A percentile compares a stretch with the other conserved stretches of the same genome.
Evolutionary conservation across 2,797 vertebrate species (phyloP).

Genomic region (Sebastes itinus): DNA sequence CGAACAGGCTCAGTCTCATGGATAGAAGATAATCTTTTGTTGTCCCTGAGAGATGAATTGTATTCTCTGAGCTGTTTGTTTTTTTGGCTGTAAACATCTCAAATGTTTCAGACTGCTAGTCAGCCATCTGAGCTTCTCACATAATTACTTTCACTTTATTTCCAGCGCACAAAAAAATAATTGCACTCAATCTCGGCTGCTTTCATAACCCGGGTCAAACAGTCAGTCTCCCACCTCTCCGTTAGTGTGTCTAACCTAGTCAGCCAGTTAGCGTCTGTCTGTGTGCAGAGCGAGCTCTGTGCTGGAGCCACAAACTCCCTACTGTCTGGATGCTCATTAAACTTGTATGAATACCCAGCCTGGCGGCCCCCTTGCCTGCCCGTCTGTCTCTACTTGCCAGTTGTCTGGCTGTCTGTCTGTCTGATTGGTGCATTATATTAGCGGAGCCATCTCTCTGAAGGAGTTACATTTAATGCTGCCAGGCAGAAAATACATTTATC

Average conservation of each 20-base stretch:
- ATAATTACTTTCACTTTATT: constrained; percentile 3
- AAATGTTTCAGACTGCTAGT: not conserved
- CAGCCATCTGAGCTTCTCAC: not conserved
- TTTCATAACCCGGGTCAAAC: constrained; percentile 20
- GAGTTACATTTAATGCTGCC: constrained; percentile 48
- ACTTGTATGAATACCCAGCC: constrained; percentile 82
- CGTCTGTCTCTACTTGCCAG: constrained; percentile 63
- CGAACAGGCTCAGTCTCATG: not conserved
- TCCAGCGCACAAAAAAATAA: constrained; percentile 3
- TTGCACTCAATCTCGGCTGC: constrained; percentile 5
- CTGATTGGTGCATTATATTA: constrained; percentile 58
- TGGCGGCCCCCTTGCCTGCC: constrained; percentile 70
- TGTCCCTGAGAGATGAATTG: not conserved
- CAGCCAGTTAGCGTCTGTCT: constrained; percentile 48
- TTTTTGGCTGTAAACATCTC: constrained; percentile 19
- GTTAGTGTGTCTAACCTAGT: constrained; percentile 57
- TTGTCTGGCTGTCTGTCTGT: constrained; percentile 65
- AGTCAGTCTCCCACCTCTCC: constrained; percentile 61
- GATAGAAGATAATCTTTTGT: not conserved
- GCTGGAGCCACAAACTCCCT: constrained; percentile 69
- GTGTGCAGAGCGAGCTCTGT: constrained; percentile 59
- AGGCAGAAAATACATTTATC: constrained; percentile 55
- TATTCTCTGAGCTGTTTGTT: not conserved
- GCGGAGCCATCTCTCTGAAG: constrained; percentile 41
- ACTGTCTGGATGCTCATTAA: constrained; percentile 83